A percentile compares a stretch with the other conserved stretches of the same genome.
Conservation (phyloP, 2,888 invertebrate species). For the Agapetus fuscipes region DNA sequence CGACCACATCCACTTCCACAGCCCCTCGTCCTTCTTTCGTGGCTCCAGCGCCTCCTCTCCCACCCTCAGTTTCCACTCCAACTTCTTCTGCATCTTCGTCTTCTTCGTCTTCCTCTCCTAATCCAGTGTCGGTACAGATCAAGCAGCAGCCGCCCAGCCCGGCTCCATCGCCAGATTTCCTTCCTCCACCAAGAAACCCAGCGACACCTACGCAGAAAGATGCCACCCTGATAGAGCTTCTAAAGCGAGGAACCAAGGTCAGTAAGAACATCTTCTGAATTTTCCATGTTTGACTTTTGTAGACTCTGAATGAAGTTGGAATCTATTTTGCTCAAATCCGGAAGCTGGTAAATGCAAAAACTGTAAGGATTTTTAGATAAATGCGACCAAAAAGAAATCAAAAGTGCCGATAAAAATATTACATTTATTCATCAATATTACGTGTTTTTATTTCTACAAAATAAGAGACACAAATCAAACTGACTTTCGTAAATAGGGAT, state of each 20-base stretch:
- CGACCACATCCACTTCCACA: slow-evolving; percentile 17
- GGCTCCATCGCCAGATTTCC: slow-evolving; percentile 38
- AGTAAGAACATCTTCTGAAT: too few relatives aligned
- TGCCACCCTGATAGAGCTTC: slow-evolving; percentile 67
- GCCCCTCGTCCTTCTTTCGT: slow-evolving; percentile 42
- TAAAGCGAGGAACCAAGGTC: slow-evolving; percentile 60
- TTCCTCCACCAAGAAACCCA: slow-evolving; percentile 35
- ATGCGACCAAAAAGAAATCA: too few relatives aligned
- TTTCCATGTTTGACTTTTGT: neutral
- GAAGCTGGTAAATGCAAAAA: too few relatives aligned
- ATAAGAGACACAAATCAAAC: too few relatives aligned
- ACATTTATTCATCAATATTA: too few relatives aligned
- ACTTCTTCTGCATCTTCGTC: slow-evolving; percentile 21
- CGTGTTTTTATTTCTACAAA: too few relatives aligned
- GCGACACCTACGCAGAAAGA: slow-evolving; percentile 54
- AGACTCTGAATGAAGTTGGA: slow-evolving; percentile 21
- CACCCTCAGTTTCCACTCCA: slow-evolving; percentile 27
- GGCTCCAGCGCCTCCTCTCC: slow-evolving; percentile 47
- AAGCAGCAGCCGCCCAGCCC: slow-evolving; percentile 30
- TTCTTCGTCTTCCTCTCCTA: slow-evolving; percentile 33
- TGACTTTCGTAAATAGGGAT: too few relatives aligned
- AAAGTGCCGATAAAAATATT: too few relatives aligned
- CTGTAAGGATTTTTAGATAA: too few relatives aligned
- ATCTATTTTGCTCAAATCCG: slow-evolving; percentile 1
- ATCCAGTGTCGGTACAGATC: slow-evolving; percentile 38